Percentiles rank a stretch among this genome's conserved stretches.
phyloP scores from a whole-genome alignment of 2,797 vertebrate genomes.

The Xerus rutilus region DNA sequence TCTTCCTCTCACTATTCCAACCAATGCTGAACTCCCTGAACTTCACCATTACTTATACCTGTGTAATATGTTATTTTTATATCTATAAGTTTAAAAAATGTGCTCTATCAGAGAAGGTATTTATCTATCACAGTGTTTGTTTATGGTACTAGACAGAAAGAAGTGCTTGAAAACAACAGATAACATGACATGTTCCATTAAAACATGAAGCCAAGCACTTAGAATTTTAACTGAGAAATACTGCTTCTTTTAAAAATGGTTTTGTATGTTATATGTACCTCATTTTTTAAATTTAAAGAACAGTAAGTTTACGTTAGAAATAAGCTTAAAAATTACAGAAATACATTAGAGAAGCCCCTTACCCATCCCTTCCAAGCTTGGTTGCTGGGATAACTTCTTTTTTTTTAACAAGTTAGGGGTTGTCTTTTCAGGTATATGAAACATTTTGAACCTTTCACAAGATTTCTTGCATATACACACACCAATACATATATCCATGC shows the following conservation, averaged over 20 bases:
- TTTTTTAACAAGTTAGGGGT: background rate
- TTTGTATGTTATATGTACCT: background rate
- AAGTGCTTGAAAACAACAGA: background rate
- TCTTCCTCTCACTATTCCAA: background rate
- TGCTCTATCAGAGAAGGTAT: background rate
- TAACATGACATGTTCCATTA: background rate
- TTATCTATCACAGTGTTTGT: background rate
- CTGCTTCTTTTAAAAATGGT: background rate
- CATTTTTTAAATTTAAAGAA: background rate
- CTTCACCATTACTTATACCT: background rate
- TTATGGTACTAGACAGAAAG: background rate
- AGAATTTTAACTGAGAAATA: slow-evolving; percentile 26
- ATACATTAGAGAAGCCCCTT: background rate
- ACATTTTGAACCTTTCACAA: background rate
- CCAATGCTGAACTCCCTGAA: background rate
- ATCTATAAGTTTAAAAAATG: slow-evolving; percentile 49
- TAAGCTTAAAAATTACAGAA: background rate
- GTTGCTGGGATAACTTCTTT: background rate
- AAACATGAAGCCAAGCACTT: slow-evolving; percentile 27
- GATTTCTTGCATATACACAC: background rate
- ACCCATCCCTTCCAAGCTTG: background rate
- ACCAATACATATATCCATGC: background rate
- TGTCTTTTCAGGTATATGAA: background rate
- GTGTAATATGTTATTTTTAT: slow-evolving; percentile 7
- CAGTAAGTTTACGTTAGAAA: background rate